Percentiles rank a stretch among this genome's conserved stretches.
Conservation (phyloP, 2,888 invertebrate genomes). For the Sphinx pinastri region DNA sequence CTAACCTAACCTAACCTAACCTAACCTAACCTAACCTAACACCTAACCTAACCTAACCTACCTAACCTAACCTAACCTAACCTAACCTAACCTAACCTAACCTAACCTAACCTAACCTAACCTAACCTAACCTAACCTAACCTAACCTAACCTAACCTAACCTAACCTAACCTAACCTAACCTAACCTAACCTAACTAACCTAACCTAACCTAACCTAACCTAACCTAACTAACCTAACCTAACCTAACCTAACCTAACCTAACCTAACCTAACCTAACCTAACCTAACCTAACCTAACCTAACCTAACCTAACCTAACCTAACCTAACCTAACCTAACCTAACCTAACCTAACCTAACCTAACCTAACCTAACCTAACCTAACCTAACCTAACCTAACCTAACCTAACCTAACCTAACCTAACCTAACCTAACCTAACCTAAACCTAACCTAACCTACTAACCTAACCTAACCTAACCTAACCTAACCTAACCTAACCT, state of each 20-base stretch:
- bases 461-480: too few relatives aligned
- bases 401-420: too few relatives aligned
- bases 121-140: slow-evolving; percentile 32
- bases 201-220: slow-evolving; percentile 23
- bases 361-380: too few relatives aligned
- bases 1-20: neutral
- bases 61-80: too few relatives aligned
- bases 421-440: too few relatives aligned
- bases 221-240: slow-evolving; percentile 30
- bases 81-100: neutral
- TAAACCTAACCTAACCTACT: too few relatives aligned
- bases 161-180: slow-evolving; percentile 35
- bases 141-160: slow-evolving; percentile 35
- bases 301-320: slow-evolving; percentile 39
- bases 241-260: slow-evolving; percentile 34
- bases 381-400: too few relatives aligned
- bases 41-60: neutral
- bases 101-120: slow-evolving; percentile 25
- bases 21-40: slow-evolving; percentile 9
- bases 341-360: too few relatives aligned
- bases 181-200: slow-evolving; percentile 34
- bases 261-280: slow-evolving; percentile 36
- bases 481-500: too few relatives aligned
- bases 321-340: slow-evolving; percentile 26
- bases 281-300: slow-evolving; percentile 35